Evolutionary conservation across 2,113 vertebrate genomes (phyloP).

Genomic region (Phyllopteryx taeniolatus): DNA sequence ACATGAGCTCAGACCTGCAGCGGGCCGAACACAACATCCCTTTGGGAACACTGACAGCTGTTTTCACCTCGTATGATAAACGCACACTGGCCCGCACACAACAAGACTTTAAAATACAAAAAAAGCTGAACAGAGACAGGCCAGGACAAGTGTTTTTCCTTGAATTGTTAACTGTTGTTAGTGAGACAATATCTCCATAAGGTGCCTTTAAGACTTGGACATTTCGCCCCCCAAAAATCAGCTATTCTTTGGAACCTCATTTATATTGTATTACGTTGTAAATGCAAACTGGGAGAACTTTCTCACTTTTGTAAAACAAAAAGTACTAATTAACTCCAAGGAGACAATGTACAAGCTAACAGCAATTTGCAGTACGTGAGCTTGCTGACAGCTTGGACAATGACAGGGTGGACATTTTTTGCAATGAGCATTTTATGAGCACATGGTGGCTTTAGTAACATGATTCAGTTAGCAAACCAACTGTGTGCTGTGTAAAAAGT

Average conservation of each 20-base stretch:
- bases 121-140: not conserved
- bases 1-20: conserved; percentile 95
- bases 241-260: not conserved
- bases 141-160: not conserved
- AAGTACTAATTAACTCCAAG: too few relatives aligned
- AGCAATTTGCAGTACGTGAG: too few relatives aligned
- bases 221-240: not conserved
- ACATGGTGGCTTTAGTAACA: not conserved
- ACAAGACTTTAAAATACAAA: conserved; percentile 4
- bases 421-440: too few relatives aligned
- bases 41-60: conserved; percentile 89
- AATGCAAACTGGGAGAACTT: too few relatives aligned
- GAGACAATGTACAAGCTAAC: too few relatives aligned
- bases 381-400: too few relatives aligned
- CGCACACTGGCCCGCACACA: conserved; percentile 1
- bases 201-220: too few relatives aligned
- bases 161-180: too few relatives aligned
- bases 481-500: not conserved
- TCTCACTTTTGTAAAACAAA: too few relatives aligned
- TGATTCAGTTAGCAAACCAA: not conserved
- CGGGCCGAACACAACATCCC: conserved; percentile 87
- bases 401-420: too few relatives aligned
- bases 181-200: too few relatives aligned
- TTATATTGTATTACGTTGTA: not conserved
- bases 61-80: conserved; percentile 88